Base-by-base conservation (phyloP, 2,888 invertebrate species). In the Notodonta ziczac region DNA sequence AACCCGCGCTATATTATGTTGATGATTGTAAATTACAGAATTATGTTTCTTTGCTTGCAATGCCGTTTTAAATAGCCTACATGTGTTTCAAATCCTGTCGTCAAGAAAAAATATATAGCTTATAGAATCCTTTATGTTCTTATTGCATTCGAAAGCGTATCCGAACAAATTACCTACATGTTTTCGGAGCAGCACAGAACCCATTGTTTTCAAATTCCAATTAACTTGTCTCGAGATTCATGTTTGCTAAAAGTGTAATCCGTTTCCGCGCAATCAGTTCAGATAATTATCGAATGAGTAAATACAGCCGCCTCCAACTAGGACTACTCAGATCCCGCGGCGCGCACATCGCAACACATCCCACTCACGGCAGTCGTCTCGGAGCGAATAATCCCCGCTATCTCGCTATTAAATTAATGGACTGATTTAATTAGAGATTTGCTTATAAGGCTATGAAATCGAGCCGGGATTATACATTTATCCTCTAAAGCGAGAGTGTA, bases 341-440 rank as follows among this genome's bases (percentile, higher is more conserved):
- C 44, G n/a, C 16, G 12, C 48, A 8, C 48, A 40, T 32, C 52
- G 32, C 52, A 10, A 5, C 32, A 52, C 39, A 6, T n/a, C 54
- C 12, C 44, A 32, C 12, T 40, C 32, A 16, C 48, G 24, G 24
- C 52, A 24, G 16, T 50, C 6, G 35, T 6, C 24, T 24, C 54
- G 14, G 44, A 46, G 9, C 60, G 48, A 60, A 58, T 65, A 65
- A 63, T 62, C 60, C 60, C 24, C 63, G 60, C 66, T 74, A 69
- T 65, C 62, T 66, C 54, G 42, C 53, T 60, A 65, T 66, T 66
- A 65, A 71, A 65, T 63, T 55, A 71, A 67, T 68, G 66, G 63
- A 52, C 58, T 61, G 66, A 67, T 66, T 67, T 72, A 73, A 76
- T 75, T 73, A 70, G 61, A 50, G 67, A 60, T 72, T 67, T 57